Percentiles rank a stretch among this genome's conserved stretches.
phyloP scores from a whole-genome alignment of 2,797 vertebrate genomes.

The Gymnothorax javanicus region DNA sequence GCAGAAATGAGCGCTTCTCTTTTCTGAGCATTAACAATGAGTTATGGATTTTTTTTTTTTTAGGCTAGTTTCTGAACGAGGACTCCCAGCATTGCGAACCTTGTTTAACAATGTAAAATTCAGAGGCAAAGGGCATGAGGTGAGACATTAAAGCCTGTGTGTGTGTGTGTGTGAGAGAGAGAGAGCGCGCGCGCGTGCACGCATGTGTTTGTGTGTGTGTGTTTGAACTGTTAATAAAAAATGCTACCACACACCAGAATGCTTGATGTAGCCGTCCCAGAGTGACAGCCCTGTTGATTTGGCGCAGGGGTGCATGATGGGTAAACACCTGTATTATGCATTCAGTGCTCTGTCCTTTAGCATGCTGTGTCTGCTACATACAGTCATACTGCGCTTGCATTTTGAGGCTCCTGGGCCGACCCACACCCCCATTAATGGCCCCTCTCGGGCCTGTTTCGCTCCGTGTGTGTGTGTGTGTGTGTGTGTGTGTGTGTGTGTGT shows the following conservation, averaged over 20 bases:
- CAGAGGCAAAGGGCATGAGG: conserved; percentile 94
- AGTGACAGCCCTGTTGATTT: neutral
- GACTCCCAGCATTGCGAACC: conserved; percentile 87
- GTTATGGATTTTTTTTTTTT: neutral
- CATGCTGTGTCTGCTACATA: neutral
- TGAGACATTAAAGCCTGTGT: conserved; percentile 55
- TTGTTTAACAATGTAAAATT: conserved; percentile 82
- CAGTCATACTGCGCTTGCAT: neutral
- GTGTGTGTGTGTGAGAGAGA: neutral
- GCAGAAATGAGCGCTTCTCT: neutral
- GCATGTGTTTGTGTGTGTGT: neutral
- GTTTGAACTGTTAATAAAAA: neutral
- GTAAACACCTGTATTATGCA: neutral
- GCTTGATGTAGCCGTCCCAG: neutral
- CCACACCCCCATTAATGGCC: neutral
- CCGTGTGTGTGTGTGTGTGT: neutral
- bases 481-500: neutral
- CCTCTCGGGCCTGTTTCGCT: neutral
- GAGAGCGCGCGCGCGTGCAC: neutral
- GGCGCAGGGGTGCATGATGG: neutral
- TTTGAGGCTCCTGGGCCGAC: neutral
- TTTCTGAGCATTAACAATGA: neutral
- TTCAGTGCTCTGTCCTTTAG: neutral
- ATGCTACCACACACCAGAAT: too few species aligned
- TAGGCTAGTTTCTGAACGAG: conserved; percentile 87